A percentile compares a stretch with the other conserved stretches of the same genome.
These are phyloP conservation scores for Cenopis cana DNA, from an alignment of 2,888 invertebrate species.

Conservation along the genomic window DNA sequence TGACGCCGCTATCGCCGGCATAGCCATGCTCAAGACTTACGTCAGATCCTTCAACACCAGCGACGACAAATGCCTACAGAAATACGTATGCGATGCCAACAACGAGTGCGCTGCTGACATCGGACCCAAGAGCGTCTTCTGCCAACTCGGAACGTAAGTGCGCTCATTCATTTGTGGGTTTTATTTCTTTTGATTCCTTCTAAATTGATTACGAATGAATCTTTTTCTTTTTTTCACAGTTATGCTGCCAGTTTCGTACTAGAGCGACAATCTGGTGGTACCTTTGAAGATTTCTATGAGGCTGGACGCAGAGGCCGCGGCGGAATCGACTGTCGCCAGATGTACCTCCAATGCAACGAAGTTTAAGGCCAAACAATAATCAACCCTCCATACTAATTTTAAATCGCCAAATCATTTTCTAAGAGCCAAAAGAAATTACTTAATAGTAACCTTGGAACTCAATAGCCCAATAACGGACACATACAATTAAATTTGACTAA, in stretches of 20 bases:
- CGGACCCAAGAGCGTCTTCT: conserved; percentile 93
- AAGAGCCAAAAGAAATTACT: conserved; percentile 35
- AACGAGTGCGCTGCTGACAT: conserved; percentile 93
- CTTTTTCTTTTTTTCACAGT: conserved; percentile 71
- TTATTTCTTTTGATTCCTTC: background rate
- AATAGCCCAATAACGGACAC: conserved; percentile 47
- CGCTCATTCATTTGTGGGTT: background rate
- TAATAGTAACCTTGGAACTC: conserved; percentile 43
- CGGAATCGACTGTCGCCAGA: conserved; percentile 93
- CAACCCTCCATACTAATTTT: conserved; percentile 41
- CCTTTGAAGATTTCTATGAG: conserved; percentile 92
- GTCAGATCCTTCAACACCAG: conserved; percentile 91
- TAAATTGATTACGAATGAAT: background rate
- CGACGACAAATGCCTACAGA: conserved; percentile 93
- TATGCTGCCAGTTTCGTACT: conserved; percentile 94
- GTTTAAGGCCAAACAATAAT: conserved; percentile 82
- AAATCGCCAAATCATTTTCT: conserved; percentile 37
- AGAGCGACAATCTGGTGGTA: conserved; percentile 89
- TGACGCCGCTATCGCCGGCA: conserved; percentile 94
- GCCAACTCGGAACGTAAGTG: conserved; percentile 96
- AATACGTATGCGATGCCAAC: conserved; percentile 95
- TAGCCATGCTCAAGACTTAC: conserved; percentile 95
- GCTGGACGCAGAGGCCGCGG: conserved; percentile 94
- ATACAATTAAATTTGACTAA: conserved; percentile 46
- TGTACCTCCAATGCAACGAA: conserved; percentile 95